A percentile compares a stretch with the other conserved stretches of the same genome.
phyloP scores from a whole-genome alignment of 23 tunicate species.

The Clavelina lepadiformis region DNA sequence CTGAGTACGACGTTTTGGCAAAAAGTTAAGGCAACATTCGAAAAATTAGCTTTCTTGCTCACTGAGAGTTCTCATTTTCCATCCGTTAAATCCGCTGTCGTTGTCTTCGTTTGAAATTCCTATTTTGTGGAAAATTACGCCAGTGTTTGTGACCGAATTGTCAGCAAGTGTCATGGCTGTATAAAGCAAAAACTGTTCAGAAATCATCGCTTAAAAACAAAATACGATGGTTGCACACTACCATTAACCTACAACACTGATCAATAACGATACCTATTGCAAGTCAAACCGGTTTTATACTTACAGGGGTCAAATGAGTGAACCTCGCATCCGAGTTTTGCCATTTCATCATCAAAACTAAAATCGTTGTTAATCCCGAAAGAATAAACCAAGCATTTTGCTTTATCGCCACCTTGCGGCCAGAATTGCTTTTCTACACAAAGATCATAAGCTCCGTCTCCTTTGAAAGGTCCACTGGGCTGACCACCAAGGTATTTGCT shows the following conservation, averaged over 20 bases:
- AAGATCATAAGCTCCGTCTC: conserved; percentile 40
- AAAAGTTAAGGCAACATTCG: too few relatives aligned
- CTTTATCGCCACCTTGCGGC: conserved; percentile 3
- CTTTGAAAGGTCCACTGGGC: neutral
- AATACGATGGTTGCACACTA: too few relatives aligned
- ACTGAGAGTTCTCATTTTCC: conserved; percentile 23
- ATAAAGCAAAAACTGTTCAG: too few relatives aligned
- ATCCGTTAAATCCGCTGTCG: conserved; percentile 8
- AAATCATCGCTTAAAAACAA: too few relatives aligned
- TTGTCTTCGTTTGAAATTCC: conserved; percentile 11
- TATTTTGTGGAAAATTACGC: conserved; percentile 14
- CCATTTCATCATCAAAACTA: conserved; percentile 47
- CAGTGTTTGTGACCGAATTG: neutral
- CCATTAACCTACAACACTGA: too few relatives aligned
- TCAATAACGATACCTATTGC: too few relatives aligned
- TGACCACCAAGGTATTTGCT: conserved; percentile 24
- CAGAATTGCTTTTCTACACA: conserved; percentile 36
- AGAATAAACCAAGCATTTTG: conserved; percentile 40
- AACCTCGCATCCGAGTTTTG: conserved; percentile 42
- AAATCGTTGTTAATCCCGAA: conserved; percentile 45
- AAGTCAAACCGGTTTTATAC: neutral
- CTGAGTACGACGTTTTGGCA: too few relatives aligned
- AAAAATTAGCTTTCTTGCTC: too few relatives aligned
- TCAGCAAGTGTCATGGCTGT: conserved; percentile 18
- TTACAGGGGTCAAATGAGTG: conserved; percentile 32